phyloP scores from a whole-genome alignment of 2,797 vertebrate genomes.

The Odontamblyopus rebecca region DNA sequence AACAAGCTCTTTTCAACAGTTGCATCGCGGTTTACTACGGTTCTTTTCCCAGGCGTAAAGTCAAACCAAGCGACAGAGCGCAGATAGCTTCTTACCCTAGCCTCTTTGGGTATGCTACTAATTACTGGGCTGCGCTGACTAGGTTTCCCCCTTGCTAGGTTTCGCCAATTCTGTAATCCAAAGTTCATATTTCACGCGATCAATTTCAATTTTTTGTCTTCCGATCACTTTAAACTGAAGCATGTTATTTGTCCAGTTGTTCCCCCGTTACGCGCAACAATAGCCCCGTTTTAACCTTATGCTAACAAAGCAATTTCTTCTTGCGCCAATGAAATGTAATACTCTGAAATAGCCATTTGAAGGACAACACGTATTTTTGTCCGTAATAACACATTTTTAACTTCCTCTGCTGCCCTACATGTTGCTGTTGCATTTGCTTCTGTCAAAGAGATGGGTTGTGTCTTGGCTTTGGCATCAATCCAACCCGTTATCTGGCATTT shows the following conservation, averaged over 20 bases:
- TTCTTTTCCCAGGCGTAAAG: conserved; percentile 46
- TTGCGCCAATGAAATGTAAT: conserved; percentile 14
- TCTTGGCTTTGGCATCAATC: conserved; percentile 35
- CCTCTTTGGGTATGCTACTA: conserved; percentile 71
- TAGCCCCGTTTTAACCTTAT: conserved; percentile 58
- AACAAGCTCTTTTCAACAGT: conserved; percentile 56
- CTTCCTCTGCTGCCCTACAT: conserved; percentile 44
- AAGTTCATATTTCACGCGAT: conserved; percentile 27
- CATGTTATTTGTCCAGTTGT: conserved; percentile 26
- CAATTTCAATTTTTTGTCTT: conserved; percentile 19
- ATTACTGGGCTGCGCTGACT: conserved; percentile 63
- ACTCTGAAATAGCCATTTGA: background rate
- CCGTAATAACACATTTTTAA: conserved; percentile 21
- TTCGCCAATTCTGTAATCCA: conserved; percentile 21
- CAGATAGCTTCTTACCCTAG: conserved; percentile 68
- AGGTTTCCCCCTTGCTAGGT: conserved; percentile 30
- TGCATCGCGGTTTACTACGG: conserved; percentile 42
- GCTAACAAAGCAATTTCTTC: conserved; percentile 69
- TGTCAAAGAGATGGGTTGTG: conserved; percentile 47
- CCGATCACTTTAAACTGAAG: conserved; percentile 45
- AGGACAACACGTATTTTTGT: conserved; percentile 5
- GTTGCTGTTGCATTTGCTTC: conserved; percentile 54
- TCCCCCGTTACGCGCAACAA: conserved; percentile 56
- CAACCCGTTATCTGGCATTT: conserved; percentile 15
- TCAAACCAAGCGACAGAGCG: conserved; percentile 53